These are phyloP conservation scores for Camponotus floridanus DNA, from an alignment of 1,140 invertebrate species.

Conservation along the genomic window DNA sequence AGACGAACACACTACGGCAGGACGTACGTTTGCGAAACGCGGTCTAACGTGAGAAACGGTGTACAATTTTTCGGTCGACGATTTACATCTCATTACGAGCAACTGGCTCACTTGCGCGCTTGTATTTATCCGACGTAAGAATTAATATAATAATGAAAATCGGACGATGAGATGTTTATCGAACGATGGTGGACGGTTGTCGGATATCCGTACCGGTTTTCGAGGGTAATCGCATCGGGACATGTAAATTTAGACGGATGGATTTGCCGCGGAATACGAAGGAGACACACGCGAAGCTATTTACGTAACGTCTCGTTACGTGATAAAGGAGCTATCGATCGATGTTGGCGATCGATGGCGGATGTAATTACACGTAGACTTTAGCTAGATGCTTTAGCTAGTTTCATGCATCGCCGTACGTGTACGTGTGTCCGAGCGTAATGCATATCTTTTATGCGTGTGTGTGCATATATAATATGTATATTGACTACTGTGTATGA, in stretches of 20 bases:
- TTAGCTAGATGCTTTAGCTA: conserved; percentile 25
- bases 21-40: background rate
- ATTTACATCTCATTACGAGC: background rate
- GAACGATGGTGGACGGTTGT: background rate
- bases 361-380: conserved; percentile 54
- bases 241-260: conserved; percentile 5
- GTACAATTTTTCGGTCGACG: background rate
- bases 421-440: background rate
- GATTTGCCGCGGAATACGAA: conserved; percentile 27
- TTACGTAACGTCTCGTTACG: conserved; percentile 55
- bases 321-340: conserved; percentile 54
- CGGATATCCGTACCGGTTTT: conserved; percentile 7
- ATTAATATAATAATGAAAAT: conserved; percentile 24
- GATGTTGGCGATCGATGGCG: conserved; percentile 61
- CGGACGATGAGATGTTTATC: background rate
- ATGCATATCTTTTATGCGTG: background rate
- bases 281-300: conserved; percentile 17
- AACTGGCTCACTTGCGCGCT: background rate
- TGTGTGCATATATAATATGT: background rate
- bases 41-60: background rate
- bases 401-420: background rate
- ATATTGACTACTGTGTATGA: conserved; percentile 12
- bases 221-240: background rate
- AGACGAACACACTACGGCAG: background rate
- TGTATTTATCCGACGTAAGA: background rate